Evolutionary conservation across 2,797 vertebrate species (phyloP).

Genomic region (Halcyon badia): DNA sequence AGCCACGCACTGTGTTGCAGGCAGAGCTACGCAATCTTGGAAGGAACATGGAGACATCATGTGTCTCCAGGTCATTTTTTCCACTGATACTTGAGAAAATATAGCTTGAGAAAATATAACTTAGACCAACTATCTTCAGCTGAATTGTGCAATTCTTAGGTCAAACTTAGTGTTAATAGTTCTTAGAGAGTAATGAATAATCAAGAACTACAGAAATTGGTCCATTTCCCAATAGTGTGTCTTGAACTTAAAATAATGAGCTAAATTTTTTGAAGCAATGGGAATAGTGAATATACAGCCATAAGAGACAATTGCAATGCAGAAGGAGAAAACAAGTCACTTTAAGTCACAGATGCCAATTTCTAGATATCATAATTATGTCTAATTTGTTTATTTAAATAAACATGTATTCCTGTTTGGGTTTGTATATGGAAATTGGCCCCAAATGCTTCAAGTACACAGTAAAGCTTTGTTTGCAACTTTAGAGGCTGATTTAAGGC

Average conservation of each 20-base stretch:
- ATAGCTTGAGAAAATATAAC: background rate
- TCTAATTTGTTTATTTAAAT: background rate
- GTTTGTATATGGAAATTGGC: background rate
- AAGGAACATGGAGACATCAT: background rate
- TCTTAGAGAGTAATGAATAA: background rate
- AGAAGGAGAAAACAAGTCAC: background rate
- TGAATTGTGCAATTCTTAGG: background rate
- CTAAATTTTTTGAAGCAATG: background rate
- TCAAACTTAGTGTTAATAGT: background rate
- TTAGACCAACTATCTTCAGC: background rate
- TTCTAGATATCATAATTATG: background rate
- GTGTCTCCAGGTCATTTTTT: background rate
- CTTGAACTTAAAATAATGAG: background rate
- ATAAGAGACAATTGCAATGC: background rate
- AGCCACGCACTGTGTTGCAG: background rate
- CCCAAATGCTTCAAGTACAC: background rate
- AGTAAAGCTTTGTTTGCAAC: background rate
- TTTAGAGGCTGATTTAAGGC: background rate
- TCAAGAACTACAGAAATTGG: background rate
- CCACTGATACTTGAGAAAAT: background rate
- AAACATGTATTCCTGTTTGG: background rate
- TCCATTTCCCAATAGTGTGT: background rate
- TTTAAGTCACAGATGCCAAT: background rate
- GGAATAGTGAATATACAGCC: background rate
- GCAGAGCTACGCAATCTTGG: background rate